Base-by-base conservation (phyloP, 1,140 invertebrate genomes). In the Pseudomyrmex flavicornis region DNA sequence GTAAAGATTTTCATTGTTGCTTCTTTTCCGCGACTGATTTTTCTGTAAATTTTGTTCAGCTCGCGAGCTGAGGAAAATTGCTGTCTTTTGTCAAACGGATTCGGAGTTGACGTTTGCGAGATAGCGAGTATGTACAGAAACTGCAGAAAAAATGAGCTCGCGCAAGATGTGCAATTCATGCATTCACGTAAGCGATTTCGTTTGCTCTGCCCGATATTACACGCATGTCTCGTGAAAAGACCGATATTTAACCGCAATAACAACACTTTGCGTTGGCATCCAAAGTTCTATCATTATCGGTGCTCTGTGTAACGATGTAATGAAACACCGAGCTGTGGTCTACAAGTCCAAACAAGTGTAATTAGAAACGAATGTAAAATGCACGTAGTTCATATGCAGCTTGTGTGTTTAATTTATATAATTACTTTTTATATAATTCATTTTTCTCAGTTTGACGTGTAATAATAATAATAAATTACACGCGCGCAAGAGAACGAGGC, bases 121-220 rank as follows among this genome's bases (percentile, higher is more conserved):
- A 26, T 15, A 26, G 26, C 15, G 15, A 20, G 52, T 35, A 5
- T 35, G 35, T 59, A 13, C 12, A 9, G 12, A 9, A 15, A 22
- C 20, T 35, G 15, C 3, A 26, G 26, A 15, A 5, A 35, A 35
- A 35, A 35, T 35, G 35, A 35, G 35, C 35, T 35, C 5, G 35
- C 35, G 35, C 35, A 59, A 58, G 44, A 80, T 59, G 17, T 70
- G 66, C 76, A 59, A 80, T 61, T 79, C 54, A 69, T 58, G 35
- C n/a, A 12, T 44, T 80, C n/a, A 50, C 66, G 66, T 80, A 61
- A 72, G 10, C 46, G 2, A 48, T 61, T 79, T 59, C 59, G 52
- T 80, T 80, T 80, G 66, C n/a, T 80, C 61, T 61, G 54, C 35
- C 0, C 76, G 50, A 20, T 46, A 54, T 77, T 68, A 77, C 17